These are phyloP conservation scores for Theocolax elegans DNA, from an alignment of 1,140 invertebrate genomes.

Conservation along the genomic window DNA sequence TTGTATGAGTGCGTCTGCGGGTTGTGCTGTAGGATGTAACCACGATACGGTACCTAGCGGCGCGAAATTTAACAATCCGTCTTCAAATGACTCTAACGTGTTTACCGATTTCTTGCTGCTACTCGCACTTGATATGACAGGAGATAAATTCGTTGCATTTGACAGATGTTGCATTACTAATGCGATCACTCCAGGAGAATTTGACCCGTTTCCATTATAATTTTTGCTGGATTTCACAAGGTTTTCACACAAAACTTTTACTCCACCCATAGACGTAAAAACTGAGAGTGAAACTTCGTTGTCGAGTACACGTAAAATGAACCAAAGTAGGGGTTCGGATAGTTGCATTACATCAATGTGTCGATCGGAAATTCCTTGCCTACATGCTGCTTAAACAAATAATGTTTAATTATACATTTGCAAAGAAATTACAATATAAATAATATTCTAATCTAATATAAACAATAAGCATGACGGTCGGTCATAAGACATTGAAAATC, in stretches of 20 bases:
- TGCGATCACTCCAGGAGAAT: slow-evolving; percentile 64
- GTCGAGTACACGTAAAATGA: slow-evolving; percentile 78
- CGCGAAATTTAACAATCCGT: slow-evolving; percentile 88
- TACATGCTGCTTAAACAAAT: slow-evolving; percentile 48
- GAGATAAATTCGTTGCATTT: slow-evolving; percentile 67
- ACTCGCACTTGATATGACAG: slow-evolving; percentile 61
- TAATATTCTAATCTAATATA: no score
- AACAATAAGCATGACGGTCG: no score
- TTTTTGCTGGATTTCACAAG: slow-evolving; percentile 69
- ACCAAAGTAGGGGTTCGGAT: slow-evolving; percentile 81
- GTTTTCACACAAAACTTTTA: slow-evolving; percentile 72
- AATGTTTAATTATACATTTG: background rate
- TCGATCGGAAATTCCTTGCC: slow-evolving; percentile 52
- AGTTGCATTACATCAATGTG: slow-evolving; percentile 69
- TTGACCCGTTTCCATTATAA: slow-evolving; percentile 47
- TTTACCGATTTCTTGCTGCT: slow-evolving; percentile 69
- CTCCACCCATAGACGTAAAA: slow-evolving; percentile 74
- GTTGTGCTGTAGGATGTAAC: slow-evolving; percentile 85
- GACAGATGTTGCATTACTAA: slow-evolving; percentile 77
- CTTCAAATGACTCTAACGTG: slow-evolving; percentile 66
- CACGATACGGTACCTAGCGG: slow-evolving; percentile 84
- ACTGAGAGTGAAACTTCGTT: slow-evolving; percentile 74
- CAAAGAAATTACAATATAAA: no score
- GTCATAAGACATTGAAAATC: no score
- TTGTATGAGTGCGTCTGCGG: slow-evolving; percentile 85